A percentile compares a stretch with the other conserved stretches of the same genome.
Evolutionary conservation across 2,797 vertebrate genomes (phyloP).

Genomic region (Peromyscus melanophrys): DNA sequence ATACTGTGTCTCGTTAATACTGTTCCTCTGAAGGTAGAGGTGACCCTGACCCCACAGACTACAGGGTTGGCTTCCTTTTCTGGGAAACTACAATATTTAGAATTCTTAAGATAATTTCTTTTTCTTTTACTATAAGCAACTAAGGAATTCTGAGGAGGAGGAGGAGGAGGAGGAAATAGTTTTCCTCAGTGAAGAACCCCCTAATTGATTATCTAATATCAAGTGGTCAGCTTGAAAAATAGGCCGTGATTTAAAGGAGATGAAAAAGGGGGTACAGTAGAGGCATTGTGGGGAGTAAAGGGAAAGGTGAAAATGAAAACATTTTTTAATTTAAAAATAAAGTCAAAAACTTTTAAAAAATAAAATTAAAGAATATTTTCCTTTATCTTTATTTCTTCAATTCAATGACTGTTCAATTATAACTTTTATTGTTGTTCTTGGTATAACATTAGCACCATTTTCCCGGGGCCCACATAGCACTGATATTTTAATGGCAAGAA

Average conservation of each 20-base stretch:
- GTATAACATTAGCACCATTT: conserved; percentile 20
- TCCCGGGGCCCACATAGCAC: background rate
- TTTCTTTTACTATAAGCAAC: background rate
- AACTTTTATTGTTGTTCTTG: conserved; percentile 35
- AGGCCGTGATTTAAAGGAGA: too few species aligned
- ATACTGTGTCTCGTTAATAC: background rate
- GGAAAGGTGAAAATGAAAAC: background rate
- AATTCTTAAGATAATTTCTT: conserved; percentile 41
- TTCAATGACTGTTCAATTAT: conserved; percentile 27
- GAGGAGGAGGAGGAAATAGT: background rate
- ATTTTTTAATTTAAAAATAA: background rate
- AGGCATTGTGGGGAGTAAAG: too few species aligned
- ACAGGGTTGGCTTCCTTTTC: background rate
- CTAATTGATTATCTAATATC: background rate
- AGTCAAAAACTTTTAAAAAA: background rate
- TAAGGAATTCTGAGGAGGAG: background rate
- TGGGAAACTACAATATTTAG: background rate
- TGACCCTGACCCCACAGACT: background rate
- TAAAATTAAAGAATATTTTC: background rate
- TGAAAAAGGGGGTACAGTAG: background rate
- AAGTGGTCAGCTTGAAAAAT: background rate
- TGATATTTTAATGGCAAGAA: conserved; percentile 54
- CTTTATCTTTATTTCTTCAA: conserved; percentile 38
- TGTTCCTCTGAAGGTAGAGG: background rate
- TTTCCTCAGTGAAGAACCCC: background rate